Evolutionary conservation across 2,888 invertebrate species (phyloP).

Genomic region (Rhodophaea formosa): DNA sequence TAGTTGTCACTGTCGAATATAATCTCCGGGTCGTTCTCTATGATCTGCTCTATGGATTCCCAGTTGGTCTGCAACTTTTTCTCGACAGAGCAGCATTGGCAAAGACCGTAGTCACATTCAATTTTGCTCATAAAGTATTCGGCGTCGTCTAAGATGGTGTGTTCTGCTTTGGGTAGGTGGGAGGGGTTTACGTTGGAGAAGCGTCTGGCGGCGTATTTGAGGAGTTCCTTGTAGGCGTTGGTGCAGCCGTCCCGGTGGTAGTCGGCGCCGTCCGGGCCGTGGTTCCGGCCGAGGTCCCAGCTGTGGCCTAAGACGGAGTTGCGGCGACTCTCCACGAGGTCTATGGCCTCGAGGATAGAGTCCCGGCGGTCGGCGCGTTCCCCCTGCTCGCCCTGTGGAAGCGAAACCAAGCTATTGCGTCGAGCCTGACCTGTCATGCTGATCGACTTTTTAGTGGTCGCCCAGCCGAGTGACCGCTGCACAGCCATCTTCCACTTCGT

Average conservation of each 20-base stretch:
- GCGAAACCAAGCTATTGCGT: conserved; percentile 58
- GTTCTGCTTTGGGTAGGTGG: conserved; percentile 45
- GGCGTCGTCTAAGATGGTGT: conserved; percentile 64
- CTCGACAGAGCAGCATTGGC: conserved; percentile 58
- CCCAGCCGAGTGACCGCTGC: conserved; percentile 94
- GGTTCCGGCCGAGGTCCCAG: conserved; percentile 19
- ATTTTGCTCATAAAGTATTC: conserved; percentile 67
- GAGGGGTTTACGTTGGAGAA: conserved; percentile 59
- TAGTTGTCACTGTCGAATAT: conserved; percentile 71
- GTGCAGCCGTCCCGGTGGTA: conserved; percentile 39
- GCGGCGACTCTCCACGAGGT: conserved; percentile 40
- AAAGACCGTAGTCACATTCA: conserved; percentile 70
- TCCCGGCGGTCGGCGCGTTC: conserved; percentile 19
- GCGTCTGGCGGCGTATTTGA: conserved; percentile 62
- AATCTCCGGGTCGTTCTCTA: conserved; percentile 75
- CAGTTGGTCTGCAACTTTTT: conserved; percentile 59
- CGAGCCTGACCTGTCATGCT: conserved; percentile 88
- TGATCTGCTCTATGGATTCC: conserved; percentile 69
- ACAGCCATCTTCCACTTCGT: conserved; percentile 98
- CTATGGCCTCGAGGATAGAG: conserved; percentile 26
- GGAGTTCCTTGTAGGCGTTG: conserved; percentile 54
- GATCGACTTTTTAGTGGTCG: conserved; percentile 85
- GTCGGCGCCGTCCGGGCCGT: background rate
- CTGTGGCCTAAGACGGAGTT: conserved; percentile 42
- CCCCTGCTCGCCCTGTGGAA: conserved; percentile 16